phyloP scores from a whole-genome alignment of 2,888 invertebrate species.

The Criorhina ranunculi region DNA sequence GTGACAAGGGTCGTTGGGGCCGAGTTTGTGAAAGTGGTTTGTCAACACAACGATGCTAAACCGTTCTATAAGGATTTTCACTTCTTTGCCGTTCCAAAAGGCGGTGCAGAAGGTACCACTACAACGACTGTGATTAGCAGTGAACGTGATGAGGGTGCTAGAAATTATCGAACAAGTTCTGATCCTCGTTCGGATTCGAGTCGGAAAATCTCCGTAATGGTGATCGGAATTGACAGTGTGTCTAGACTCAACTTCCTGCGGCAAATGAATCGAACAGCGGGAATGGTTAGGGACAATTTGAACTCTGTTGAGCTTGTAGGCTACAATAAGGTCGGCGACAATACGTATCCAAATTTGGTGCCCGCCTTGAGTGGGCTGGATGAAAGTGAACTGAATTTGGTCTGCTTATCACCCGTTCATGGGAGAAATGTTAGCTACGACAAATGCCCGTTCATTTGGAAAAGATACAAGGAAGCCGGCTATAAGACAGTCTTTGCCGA shows the following conservation, averaged over 20 bases:
- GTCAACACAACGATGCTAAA: constrained; percentile 84
- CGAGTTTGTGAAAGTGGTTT: constrained; percentile 90
- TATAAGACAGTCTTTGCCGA: constrained; percentile 93
- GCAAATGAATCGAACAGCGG: constrained; percentile 90
- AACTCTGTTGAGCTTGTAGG: constrained; percentile 91
- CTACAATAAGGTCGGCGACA: constrained; percentile 97
- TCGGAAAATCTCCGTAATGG: constrained; percentile 87
- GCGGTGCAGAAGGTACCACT: constrained; percentile 59
- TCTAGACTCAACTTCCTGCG: constrained; percentile 94
- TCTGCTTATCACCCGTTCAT: constrained; percentile 87
- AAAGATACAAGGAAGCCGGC: constrained; percentile 89
- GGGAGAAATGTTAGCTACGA: constrained; percentile 87
- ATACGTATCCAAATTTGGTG: constrained; percentile 95
- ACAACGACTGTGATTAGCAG: constrained; percentile 52
- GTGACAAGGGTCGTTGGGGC: constrained; percentile 62
- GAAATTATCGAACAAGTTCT: constrained; percentile 27
- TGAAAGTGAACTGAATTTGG: constrained; percentile 87
- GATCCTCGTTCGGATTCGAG: constrained; percentile 44
- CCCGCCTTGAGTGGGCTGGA: constrained; percentile 91
- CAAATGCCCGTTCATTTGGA: constrained; percentile 93
- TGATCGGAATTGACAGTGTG: constrained; percentile 94
- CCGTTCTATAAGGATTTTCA: constrained; percentile 89
- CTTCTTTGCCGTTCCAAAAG: constrained; percentile 83
- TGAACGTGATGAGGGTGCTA: constrained; percentile 46
- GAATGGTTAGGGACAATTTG: constrained; percentile 85